phyloP scores from a whole-genome alignment of 2,797 vertebrate species.

The Sebastes alutus region DNA sequence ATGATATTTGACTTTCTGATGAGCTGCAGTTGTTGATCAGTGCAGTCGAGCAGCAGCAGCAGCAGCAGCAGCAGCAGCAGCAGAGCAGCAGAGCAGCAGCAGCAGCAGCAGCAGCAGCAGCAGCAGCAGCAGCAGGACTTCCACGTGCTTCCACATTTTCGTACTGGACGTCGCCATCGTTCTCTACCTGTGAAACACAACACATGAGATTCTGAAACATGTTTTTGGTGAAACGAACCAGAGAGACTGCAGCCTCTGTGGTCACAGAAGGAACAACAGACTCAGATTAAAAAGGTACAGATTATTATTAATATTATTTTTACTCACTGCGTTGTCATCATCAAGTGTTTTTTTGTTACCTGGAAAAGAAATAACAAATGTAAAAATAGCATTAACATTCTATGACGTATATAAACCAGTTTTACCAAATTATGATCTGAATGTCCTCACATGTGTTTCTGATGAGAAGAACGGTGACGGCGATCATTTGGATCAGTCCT shows the following conservation, averaged over 20 bases:
- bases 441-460: not conserved
- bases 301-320: too few species aligned
- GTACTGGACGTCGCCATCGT: not conserved
- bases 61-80: too few species aligned
- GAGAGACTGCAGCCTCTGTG: not conserved
- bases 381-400: too few species aligned
- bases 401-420: not conserved
- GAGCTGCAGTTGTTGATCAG: not conserved
- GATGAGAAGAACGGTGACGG: not conserved
- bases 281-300: not conserved
- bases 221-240: not conserved
- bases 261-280: not conserved
- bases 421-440: not conserved
- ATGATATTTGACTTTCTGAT: not conserved
- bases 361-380: too few species aligned
- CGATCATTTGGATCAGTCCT: constrained; percentile 3
- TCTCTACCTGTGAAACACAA: not conserved
- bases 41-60: not conserved
- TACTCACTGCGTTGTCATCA: too few species aligned
- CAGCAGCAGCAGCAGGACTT: not conserved
- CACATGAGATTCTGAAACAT: not conserved
- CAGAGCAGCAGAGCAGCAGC: too few species aligned
- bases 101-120: not conserved
- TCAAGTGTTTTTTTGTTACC: too few species aligned
- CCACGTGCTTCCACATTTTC: not conserved